Evolutionary conservation across 2,797 vertebrate genomes (phyloP).

Genomic region (Spinibarbus caldwelli): DNA sequence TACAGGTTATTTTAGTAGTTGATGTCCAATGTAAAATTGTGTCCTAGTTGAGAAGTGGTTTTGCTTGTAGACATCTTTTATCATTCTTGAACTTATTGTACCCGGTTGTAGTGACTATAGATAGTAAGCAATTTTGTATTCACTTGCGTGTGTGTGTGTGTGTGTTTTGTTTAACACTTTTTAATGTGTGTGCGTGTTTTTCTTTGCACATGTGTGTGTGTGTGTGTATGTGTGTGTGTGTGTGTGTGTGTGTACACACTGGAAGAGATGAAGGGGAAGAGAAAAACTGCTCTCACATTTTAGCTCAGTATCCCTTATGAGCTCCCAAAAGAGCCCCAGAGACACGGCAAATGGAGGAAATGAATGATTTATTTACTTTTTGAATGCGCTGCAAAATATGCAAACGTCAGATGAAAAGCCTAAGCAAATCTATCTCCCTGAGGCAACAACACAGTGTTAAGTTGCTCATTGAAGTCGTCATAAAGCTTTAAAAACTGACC

Average conservation of each 20-base stretch:
- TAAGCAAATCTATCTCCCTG: constrained; percentile 61
- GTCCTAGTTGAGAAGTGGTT: neutral
- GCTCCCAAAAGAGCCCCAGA: constrained; percentile 45
- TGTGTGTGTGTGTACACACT: constrained; percentile 12
- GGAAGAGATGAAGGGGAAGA: constrained; percentile 16
- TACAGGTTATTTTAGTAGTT: neutral
- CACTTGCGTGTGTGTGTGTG: neutral
- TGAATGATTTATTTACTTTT: constrained; percentile 71
- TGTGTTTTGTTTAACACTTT: neutral
- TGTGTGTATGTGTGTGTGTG: too few species aligned
- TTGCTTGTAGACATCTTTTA: neutral
- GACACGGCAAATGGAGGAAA: constrained; percentile 39
- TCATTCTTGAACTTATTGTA: neutral
- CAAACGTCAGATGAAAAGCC: constrained; percentile 69
- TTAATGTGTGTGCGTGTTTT: neutral
- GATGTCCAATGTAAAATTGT: neutral
- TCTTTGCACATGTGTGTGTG: too few species aligned
- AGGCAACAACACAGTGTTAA: constrained; percentile 32
- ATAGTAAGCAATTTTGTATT: constrained; percentile 3
- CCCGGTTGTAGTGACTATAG: neutral
- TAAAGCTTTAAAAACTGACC: constrained; percentile 58
- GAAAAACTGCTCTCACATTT: constrained; percentile 26
- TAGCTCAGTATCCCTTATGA: constrained; percentile 41
- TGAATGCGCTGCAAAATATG: constrained; percentile 67
- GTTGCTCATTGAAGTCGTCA: constrained; percentile 39